Evolutionary conservation across 2,888 invertebrate species (phyloP).

Genomic region (Venustoraphidia nigricollis): DNA sequence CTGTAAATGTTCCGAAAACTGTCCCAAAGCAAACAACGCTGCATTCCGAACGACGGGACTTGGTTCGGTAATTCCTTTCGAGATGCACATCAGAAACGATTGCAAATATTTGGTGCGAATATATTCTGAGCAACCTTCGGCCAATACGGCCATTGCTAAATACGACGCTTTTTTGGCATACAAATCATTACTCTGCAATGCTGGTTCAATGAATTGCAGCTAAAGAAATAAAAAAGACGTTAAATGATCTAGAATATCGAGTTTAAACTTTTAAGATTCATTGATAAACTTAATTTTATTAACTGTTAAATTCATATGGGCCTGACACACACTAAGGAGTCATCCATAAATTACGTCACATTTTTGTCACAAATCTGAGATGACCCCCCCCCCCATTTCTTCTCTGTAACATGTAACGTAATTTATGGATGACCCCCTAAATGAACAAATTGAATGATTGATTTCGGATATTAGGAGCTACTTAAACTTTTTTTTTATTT

Average conservation of each 20-base stretch:
- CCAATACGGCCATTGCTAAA: slow-evolving; percentile 54
- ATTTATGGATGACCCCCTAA: not conserved
- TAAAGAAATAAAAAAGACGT: slow-evolving; percentile 15
- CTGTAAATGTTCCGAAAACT: slow-evolving; percentile 65
- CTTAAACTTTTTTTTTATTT: too few species aligned
- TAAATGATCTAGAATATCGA: too few species aligned
- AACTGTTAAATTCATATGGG: too few species aligned
- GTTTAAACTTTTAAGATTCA: too few species aligned
- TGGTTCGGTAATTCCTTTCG: slow-evolving; percentile 49
- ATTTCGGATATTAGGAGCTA: too few species aligned
- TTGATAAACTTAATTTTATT: too few species aligned
- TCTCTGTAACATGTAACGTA: too few species aligned
- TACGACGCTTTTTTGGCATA: slow-evolving; percentile 55
- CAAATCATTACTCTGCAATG: slow-evolving; percentile 41
- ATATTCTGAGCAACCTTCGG: slow-evolving; percentile 65
- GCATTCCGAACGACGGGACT: slow-evolving; percentile 52
- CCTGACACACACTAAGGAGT: too few species aligned
- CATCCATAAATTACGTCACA: too few species aligned
- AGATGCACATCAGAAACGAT: slow-evolving; percentile 50
- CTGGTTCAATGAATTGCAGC: slow-evolving; percentile 44
- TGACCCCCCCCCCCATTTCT: too few species aligned
- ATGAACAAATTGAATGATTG: not conserved
- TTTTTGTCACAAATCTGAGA: too few species aligned
- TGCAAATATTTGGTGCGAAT: slow-evolving; percentile 56
- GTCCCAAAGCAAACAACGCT: slow-evolving; percentile 64